These are phyloP conservation scores for Stictonetta naevosa DNA, from an alignment of 2,113 vertebrate species.

Conservation along the genomic window DNA sequence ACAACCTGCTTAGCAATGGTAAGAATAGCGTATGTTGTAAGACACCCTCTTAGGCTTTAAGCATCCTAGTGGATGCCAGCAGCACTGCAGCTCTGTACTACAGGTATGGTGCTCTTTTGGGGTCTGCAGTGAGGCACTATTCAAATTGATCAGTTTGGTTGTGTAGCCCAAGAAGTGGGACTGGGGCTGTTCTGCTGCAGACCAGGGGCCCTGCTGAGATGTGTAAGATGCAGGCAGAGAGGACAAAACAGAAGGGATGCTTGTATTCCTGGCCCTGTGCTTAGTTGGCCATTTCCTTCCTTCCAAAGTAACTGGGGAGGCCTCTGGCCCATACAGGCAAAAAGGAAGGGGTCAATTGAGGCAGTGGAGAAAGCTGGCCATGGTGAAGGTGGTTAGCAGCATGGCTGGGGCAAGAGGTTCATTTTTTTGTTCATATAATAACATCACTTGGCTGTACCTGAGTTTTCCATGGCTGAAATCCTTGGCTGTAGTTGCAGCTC, in stretches of 20 bases:
- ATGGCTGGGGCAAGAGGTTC: neutral
- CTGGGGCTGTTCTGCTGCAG: neutral
- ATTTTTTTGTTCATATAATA: neutral
- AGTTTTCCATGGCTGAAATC: neutral
- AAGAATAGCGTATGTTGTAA: neutral
- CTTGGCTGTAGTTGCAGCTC: neutral
- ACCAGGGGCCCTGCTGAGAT: neutral
- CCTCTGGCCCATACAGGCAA: neutral
- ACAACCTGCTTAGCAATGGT: neutral
- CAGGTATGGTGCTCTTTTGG: neutral
- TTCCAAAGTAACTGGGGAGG: neutral
- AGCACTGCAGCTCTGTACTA: neutral
- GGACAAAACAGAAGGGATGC: neutral
- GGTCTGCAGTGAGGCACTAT: neutral
- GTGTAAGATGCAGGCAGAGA: neutral
- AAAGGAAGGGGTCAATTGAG: neutral
- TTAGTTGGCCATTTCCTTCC: neutral
- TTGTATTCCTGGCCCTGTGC: neutral
- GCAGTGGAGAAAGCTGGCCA: neutral
- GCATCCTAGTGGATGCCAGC: neutral
- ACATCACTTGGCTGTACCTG: neutral
- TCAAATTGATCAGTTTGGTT: neutral
- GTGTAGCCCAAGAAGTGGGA: neutral
- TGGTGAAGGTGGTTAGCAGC: neutral
- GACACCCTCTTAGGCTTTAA: neutral